A percentile compares a stretch with the other conserved stretches of the same genome.
Evolutionary conservation across 2,888 invertebrate genomes (phyloP).

Genomic region (Thereva unica): DNA sequence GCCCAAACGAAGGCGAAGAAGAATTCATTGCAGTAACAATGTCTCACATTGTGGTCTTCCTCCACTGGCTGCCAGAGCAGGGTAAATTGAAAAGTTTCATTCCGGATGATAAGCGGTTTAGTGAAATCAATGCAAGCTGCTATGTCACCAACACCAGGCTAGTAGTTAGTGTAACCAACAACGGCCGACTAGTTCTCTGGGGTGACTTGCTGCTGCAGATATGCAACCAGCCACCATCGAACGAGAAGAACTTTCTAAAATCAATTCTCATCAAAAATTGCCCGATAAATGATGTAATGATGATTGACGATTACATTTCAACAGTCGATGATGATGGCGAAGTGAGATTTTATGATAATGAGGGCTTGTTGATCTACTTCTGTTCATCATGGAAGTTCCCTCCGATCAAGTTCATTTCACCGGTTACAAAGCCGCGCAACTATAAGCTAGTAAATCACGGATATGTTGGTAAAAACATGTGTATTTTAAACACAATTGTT

Average conservation of each 20-base stretch:
- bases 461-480: slow-evolving; percentile 23
- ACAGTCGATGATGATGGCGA: slow-evolving; percentile 63
- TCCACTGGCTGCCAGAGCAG: slow-evolving; percentile 24
- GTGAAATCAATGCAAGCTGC: slow-evolving; percentile 52
- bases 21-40: slow-evolving; percentile 39
- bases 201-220: slow-evolving; percentile 54
- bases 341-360: slow-evolving; percentile 65
- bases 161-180: slow-evolving; percentile 60
- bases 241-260: slow-evolving; percentile 36
- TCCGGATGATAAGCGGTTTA: slow-evolving; percentile 14
- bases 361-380: slow-evolving; percentile 65
- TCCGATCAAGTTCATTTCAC: slow-evolving; percentile 9
- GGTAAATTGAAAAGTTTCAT: slow-evolving; percentile 47
- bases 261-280: slow-evolving; percentile 44
- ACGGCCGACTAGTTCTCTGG: slow-evolving; percentile 61
- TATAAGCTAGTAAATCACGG: slow-evolving; percentile 28
- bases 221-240: slow-evolving; percentile 6
- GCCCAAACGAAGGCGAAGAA: slow-evolving; percentile 26
- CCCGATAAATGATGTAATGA: slow-evolving; percentile 60
- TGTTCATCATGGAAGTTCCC: slow-evolving; percentile 49
- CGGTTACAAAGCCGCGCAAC: slow-evolving; percentile 1
- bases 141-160: slow-evolving; percentile 61
- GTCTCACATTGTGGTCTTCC: slow-evolving; percentile 37
- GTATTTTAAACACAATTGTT: neutral
- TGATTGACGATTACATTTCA: slow-evolving; percentile 62